Evolutionary conservation across 35 echinoderm and acorn worm species (phyloP).

Genomic region (Apostichopus japonicus): DNA sequence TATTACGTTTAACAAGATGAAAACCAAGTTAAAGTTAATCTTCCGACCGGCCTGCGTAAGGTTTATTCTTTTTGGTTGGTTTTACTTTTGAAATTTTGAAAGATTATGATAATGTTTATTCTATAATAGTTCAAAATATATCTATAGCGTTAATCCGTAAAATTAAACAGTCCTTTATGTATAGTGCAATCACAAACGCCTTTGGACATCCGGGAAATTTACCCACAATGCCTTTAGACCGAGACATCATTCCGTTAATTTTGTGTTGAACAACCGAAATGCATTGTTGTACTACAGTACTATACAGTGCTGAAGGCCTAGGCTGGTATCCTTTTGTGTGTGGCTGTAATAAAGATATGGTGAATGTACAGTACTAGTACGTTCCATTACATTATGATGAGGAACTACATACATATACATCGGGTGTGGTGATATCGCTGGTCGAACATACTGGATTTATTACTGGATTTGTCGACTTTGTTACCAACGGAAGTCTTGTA

Average conservation of each 20-base stretch:
- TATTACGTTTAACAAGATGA: too few relatives aligned
- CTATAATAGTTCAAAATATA: too few relatives aligned
- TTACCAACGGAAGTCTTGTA: neutral
- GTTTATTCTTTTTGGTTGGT: too few relatives aligned
- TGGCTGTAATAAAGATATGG: neutral
- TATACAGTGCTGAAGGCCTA: constrained; percentile 30
- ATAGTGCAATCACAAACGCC: too few relatives aligned
- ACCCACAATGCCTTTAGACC: constrained; percentile 37
- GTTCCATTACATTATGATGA: neutral
- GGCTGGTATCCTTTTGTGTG: constrained; percentile 47
- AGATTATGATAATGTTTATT: too few relatives aligned
- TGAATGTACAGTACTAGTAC: neutral
- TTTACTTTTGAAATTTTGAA: too few relatives aligned
- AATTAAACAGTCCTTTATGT: too few relatives aligned
- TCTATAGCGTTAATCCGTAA: too few relatives aligned
- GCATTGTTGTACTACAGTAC: constrained; percentile 14
- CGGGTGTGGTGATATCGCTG: constrained; percentile 48
- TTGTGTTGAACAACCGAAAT: constrained; percentile 33
- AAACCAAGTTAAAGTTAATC: too few relatives aligned
- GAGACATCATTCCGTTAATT: constrained; percentile 44
- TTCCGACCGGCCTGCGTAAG: too few relatives aligned
- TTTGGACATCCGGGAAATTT: constrained; percentile 33
- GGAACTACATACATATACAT: constrained; percentile 25
- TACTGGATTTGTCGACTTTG: neutral
- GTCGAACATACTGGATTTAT: constrained; percentile 41